Evolutionary conservation across 2,113 vertebrate genomes (phyloP).

Genomic region (Cyanistes caeruleus): DNA sequence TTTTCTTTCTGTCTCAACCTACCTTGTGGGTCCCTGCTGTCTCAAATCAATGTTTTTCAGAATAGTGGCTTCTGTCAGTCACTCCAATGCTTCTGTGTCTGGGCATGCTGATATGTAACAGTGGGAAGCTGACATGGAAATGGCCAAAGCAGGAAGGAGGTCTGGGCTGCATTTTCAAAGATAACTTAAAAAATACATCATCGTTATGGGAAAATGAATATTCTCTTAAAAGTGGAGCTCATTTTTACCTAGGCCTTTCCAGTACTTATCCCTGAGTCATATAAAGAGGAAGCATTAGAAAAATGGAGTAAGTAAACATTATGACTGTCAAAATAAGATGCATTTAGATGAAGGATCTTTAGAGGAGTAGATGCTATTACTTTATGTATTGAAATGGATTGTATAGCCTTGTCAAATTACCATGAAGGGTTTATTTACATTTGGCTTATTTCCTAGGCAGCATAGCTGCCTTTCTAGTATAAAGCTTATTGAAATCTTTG

Average conservation of each 20-base stretch:
- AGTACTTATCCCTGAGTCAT: neutral
- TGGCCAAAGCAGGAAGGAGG: neutral
- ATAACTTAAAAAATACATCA: neutral
- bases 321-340: neutral
- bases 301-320: neutral
- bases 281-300: neutral
- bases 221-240: neutral
- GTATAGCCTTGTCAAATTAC: neutral
- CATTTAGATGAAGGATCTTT: neutral
- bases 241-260: neutral
- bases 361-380: neutral
- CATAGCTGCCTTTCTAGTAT: neutral
- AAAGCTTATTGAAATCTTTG: neutral
- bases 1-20: neutral
- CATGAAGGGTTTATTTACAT: neutral
- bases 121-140: neutral
- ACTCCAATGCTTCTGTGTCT: neutral
- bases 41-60: neutral
- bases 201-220: neutral
- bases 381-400: constrained; percentile 3
- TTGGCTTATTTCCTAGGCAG: neutral
- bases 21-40: neutral
- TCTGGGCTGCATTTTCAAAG: neutral
- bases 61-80: neutral
- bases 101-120: neutral